A percentile compares a stretch with the other conserved stretches of the same genome.
Conservation (phyloP, 2,888 invertebrate genomes). For the Alviniconcha strummeri region DNA sequence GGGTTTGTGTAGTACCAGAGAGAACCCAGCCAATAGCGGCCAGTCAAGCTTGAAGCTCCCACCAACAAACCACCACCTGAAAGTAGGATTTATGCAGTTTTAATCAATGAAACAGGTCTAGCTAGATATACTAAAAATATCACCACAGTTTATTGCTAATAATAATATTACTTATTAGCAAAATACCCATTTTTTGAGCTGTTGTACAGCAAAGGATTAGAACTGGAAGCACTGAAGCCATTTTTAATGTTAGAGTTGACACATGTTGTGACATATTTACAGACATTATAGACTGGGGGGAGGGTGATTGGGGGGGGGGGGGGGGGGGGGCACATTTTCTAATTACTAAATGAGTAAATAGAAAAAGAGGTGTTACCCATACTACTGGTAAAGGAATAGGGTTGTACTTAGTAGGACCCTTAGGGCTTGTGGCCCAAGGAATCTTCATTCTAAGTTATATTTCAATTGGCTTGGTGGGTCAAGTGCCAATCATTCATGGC, state of each 20-base stretch:
- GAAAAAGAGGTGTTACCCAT: not conserved
- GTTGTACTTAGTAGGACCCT: too few species aligned
- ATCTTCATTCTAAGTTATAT: too few species aligned
- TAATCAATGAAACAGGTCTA: too few species aligned
- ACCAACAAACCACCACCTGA: conserved; percentile 78
- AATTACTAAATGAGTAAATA: not conserved
- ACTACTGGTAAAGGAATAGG: too few species aligned
- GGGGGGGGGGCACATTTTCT: too few species aligned
- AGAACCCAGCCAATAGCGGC: conserved; percentile 80
- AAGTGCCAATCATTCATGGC: too few species aligned
- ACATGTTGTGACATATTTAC: too few species aligned
- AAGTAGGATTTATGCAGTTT: not conserved
- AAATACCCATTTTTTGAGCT: not conserved
- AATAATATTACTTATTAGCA: not conserved
- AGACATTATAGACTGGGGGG: too few species aligned
- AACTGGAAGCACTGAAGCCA: not conserved
- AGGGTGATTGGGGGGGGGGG: too few species aligned
- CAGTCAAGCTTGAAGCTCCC: conserved; percentile 78
- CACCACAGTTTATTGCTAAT: not conserved
- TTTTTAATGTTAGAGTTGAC: not conserved
- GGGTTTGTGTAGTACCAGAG: conserved; percentile 77
- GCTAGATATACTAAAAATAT: not conserved
- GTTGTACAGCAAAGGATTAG: too few species aligned
- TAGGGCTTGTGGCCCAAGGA: too few species aligned
- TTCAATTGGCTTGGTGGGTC: too few species aligned